A percentile compares a stretch with the other conserved stretches of the same genome.
Conservation (phyloP, 2,113 vertebrate species). For the Elgaria multicarinata region DNA sequence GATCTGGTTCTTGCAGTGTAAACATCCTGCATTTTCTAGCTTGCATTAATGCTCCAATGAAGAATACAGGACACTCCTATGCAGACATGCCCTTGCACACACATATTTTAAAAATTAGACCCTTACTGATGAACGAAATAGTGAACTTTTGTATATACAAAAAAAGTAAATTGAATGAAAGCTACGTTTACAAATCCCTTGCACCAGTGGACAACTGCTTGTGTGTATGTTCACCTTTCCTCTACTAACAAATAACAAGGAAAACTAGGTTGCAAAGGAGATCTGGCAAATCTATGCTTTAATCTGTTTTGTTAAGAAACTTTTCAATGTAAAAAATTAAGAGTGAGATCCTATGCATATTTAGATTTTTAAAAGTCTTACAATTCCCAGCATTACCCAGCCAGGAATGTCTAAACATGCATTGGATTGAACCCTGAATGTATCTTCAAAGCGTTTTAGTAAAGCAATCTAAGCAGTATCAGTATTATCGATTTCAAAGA, state of each 20-base stretch:
- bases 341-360: too few species aligned
- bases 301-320: neutral
- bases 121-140: constrained; percentile 1
- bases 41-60: neutral
- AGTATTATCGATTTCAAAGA: neutral
- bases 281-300: neutral
- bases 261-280: neutral
- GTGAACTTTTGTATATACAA: neutral
- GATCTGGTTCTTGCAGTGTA: neutral
- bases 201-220: neutral
- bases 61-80: neutral
- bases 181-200: neutral
- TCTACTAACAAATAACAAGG: neutral
- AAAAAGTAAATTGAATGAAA: neutral
- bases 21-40: neutral
- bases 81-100: neutral
- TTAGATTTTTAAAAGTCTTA: too few species aligned
- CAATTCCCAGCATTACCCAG: neutral
- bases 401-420: neutral
- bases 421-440: neutral
- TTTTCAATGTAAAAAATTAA: neutral
- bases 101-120: neutral
- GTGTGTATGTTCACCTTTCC: neutral
- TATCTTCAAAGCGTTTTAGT: neutral
- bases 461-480: neutral